Conservation (phyloP, 35 echinoderm and acorn worm species). For the Anneissia japonica region DNA sequence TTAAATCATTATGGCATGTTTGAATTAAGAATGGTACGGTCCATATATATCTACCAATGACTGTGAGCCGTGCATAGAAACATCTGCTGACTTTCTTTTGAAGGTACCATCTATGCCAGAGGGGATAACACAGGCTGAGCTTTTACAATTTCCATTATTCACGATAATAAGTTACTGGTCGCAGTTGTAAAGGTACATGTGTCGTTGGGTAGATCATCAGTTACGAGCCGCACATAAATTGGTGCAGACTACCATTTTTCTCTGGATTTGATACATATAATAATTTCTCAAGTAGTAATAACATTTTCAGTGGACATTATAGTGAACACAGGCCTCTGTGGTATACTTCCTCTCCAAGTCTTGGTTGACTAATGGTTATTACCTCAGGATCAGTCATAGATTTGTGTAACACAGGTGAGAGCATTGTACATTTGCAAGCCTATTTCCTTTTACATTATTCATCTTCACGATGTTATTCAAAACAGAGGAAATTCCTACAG, state of each 20-base stretch:
- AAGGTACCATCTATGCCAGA: not conserved
- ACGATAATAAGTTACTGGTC: not conserved
- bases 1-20: no score
- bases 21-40: not conserved
- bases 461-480: no score
- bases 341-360: no score
- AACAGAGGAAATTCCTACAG: no score
- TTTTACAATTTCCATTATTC: not conserved
- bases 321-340: not conserved
- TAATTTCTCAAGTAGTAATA: no score
- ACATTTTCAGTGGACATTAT: not conserved
- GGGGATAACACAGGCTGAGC: not conserved
- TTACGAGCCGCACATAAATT: not conserved
- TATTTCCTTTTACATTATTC: no score
- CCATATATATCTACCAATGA: not conserved
- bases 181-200: not conserved
- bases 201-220: not conserved
- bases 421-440: no score
- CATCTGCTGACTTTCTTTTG: not conserved
- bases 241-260: not conserved
- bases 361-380: not conserved
- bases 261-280: not conserved
- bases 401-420: not conserved
- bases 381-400: not conserved
- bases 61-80: not conserved